Base-by-base conservation (phyloP, 2,113 vertebrate genomes). In the Hippotragus niger region DNA sequence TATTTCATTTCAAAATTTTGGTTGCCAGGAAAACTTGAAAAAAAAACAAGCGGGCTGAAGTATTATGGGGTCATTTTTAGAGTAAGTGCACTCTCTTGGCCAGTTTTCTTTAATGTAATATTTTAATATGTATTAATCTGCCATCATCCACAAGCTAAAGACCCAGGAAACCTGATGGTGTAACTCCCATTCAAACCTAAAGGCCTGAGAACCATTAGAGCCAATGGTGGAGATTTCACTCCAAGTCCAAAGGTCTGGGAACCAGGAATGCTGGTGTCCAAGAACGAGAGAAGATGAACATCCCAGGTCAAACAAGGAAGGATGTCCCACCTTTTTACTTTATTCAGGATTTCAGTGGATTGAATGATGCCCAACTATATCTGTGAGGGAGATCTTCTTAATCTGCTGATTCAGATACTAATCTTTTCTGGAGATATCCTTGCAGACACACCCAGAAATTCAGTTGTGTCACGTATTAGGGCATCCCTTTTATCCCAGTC, bases 1-100 rank as follows among this genome's bases (percentile, higher is more conserved):
- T 76, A 43, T 64, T 94, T 90, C 67, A 87, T 74, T 95, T 88
- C 92, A 91, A 78, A 95, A 64, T 95, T 60, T 87, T 96, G 50
- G n/a, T 89, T 96, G 57, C 55, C 29, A 85, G 89, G 31, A 93
- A 96, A 92, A 84, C 74, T 83, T 90, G 45, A 40, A 40, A 90
- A 94, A 92, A 93, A 55, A 62, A 86, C n/a, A 85, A 90, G 80
- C 6, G 88, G 85, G 60, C 33, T 83, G 25, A 81, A 93, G 64
- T 94, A 53, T 50, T 84, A 23, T 15, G 31, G 15, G 25, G 25
- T 76, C 52, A 92, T 97, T 58, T 64, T 15, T 53, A 91, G 81
- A 58, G 2, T 43, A 85, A 85, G 52, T 81, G 8, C 0, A 27
- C 19, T 58, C 6, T 64, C 52, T 92, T 85, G n/a, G 47, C 47